phyloP scores from a whole-genome alignment of 2,797 vertebrate genomes.

The Diceros bicornis region DNA sequence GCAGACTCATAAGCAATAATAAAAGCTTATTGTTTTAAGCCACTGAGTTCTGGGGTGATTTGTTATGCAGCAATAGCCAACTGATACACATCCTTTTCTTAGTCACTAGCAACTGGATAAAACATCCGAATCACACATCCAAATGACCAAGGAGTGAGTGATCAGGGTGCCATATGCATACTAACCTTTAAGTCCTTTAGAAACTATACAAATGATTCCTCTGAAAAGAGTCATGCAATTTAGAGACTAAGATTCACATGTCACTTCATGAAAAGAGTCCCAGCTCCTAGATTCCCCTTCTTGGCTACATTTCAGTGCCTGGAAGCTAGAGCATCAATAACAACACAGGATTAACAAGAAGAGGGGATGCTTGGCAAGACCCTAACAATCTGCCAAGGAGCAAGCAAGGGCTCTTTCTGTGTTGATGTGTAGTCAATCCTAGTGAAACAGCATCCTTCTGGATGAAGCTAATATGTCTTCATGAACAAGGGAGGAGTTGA shows the following conservation, averaged over 20 bases:
- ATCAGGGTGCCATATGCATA: background rate
- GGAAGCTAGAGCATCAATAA: too few species aligned
- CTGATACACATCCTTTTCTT: background rate
- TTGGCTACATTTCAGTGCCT: background rate
- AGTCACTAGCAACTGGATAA: background rate
- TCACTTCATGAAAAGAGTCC: background rate
- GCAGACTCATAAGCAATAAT: background rate
- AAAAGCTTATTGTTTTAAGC: background rate
- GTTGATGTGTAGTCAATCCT: background rate
- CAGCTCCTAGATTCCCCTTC: background rate
- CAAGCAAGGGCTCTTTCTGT: background rate
- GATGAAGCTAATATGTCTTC: background rate
- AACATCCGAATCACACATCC: background rate
- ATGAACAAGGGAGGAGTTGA: background rate
- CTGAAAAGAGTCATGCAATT: background rate
- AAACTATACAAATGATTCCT: background rate
- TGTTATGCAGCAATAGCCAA: slow-evolving; percentile 1
- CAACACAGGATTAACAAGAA: too few species aligned
- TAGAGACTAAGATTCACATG: background rate
- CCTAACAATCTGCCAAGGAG: too few species aligned
- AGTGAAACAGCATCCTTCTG: background rate
- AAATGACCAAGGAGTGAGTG: background rate
- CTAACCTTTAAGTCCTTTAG: background rate
- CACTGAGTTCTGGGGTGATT: background rate
- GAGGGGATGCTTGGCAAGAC: background rate